Evolutionary conservation across 2,797 vertebrate genomes (phyloP).

Genomic region (Amazonetta brasiliensis): DNA sequence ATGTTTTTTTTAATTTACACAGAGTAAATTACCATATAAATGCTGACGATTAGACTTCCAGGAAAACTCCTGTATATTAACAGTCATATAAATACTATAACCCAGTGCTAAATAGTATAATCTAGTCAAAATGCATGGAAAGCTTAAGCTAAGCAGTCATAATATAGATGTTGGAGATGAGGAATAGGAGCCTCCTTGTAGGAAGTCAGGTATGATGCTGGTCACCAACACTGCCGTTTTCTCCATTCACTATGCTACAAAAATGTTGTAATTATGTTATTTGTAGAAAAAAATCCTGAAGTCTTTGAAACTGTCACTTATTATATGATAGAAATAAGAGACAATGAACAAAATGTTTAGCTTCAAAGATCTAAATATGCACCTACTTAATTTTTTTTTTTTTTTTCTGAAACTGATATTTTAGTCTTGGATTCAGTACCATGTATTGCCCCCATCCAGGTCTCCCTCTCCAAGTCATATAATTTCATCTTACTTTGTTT

Average conservation of each 20-base stretch:
- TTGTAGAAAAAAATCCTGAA: neutral
- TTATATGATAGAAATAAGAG: neutral
- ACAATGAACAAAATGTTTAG: neutral
- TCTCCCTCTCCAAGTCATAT: neutral
- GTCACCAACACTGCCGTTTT: neutral
- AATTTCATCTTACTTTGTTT: neutral
- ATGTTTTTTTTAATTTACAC: neutral
- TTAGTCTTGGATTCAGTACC: neutral
- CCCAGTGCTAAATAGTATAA: neutral
- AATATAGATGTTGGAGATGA: neutral
- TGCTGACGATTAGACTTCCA: neutral
- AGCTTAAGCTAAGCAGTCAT: neutral
- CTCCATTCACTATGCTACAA: neutral
- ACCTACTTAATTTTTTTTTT: neutral
- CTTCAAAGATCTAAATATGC: neutral
- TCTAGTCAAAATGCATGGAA: neutral
- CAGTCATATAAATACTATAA: neutral
- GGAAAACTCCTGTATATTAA: neutral
- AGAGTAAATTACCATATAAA: neutral
- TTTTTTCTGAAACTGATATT: neutral
- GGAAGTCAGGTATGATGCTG: neutral
- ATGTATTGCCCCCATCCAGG: fast-evolving
- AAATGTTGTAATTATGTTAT: neutral
- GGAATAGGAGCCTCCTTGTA: neutral
- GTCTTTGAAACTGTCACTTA: neutral